phyloP scores from a whole-genome alignment of 2,113 vertebrate species.

The Fregetta grallaria region DNA sequence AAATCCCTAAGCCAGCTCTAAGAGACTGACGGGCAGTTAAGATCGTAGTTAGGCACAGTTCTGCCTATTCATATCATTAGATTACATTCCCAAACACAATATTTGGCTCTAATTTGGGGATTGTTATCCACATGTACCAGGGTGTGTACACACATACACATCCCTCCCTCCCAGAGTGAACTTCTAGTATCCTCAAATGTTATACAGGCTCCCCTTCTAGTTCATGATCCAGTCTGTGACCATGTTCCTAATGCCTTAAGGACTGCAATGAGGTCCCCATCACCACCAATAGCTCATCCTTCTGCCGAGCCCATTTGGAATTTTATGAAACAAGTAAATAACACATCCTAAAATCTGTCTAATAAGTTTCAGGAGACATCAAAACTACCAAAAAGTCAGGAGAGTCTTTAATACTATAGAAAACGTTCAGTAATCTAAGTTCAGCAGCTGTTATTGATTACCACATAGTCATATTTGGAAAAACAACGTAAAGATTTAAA shows the following conservation, averaged over 20 bases:
- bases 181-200: not conserved
- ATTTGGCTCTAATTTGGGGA: not conserved
- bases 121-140: not conserved
- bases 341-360: not conserved
- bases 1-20: not conserved
- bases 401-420: slow-evolving; percentile 8
- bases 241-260: not conserved
- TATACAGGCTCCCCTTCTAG: not conserved
- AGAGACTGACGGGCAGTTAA: not conserved
- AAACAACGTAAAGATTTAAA: not conserved
- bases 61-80: not conserved
- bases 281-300: not conserved
- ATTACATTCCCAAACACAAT: not conserved
- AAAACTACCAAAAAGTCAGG: not conserved
- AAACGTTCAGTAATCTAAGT: not conserved
- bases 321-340: not conserved
- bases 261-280: not conserved
- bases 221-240: not conserved
- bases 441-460: not conserved
- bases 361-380: not conserved
- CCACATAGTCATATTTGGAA: not conserved
- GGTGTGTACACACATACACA: not conserved
- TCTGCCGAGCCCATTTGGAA: not conserved
- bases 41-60: not conserved
- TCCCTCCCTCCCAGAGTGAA: not conserved